Conservation (phyloP, 2,113 vertebrate genomes). For the Daphoenositta chrysoptera region DNA sequence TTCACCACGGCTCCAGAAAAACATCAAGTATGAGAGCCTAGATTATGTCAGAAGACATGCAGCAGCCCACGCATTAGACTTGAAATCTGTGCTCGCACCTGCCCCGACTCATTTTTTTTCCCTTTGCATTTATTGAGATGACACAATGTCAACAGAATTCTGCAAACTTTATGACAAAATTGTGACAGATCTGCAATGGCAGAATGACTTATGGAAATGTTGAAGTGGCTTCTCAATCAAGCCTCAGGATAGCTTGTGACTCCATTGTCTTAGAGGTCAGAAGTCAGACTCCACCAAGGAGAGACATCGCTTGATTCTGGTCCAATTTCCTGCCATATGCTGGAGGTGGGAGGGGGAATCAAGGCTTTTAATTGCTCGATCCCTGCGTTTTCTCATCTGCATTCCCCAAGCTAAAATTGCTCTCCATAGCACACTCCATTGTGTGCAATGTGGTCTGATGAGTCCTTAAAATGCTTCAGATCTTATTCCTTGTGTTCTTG, state of each 20-base stretch:
- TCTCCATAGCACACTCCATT: background rate
- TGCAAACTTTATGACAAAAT: constrained; percentile 75
- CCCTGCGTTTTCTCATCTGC: constrained; percentile 45
- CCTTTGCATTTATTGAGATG: constrained; percentile 75
- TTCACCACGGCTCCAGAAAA: constrained; percentile 71
- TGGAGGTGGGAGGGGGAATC: constrained; percentile 54
- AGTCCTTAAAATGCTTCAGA: background rate
- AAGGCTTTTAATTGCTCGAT: constrained; percentile 59
- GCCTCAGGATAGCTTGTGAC: constrained; percentile 71
- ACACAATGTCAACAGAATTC: constrained; percentile 74
- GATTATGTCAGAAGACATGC: constrained; percentile 74
- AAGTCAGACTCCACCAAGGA: constrained; percentile 55
- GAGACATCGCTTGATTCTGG: constrained; percentile 64
- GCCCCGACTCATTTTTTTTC: constrained; percentile 69
- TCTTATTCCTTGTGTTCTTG: background rate
- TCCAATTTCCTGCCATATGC: constrained; percentile 72
- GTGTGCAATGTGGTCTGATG: background rate
- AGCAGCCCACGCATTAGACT: constrained; percentile 75
- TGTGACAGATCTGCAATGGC: constrained; percentile 74
- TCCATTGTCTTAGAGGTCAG: constrained; percentile 71
- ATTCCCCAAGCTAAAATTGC: constrained; percentile 50
- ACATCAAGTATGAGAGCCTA: constrained; percentile 72
- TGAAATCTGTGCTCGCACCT: constrained; percentile 74
- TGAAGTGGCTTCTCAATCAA: constrained; percentile 73
- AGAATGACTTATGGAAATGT: constrained; percentile 75